Conservation (phyloP, 2,797 vertebrate species). For the Botia almorhae region DNA sequence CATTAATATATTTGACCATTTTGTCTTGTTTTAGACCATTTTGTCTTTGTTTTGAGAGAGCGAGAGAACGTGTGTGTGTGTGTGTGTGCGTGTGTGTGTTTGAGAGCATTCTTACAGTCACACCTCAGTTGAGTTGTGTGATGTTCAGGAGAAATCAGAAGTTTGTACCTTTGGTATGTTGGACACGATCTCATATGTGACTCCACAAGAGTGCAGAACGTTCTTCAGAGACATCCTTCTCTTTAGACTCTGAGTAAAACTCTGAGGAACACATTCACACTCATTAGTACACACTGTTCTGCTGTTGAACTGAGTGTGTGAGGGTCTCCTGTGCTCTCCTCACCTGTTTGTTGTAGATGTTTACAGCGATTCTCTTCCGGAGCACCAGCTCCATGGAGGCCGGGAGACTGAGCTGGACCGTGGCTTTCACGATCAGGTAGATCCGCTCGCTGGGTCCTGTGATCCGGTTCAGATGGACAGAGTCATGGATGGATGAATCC, state of each 20-base stretch:
- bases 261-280: constrained; percentile 74
- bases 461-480: constrained; percentile 90
- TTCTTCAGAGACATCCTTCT: constrained; percentile 96
- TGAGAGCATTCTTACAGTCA: background rate
- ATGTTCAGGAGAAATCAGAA: background rate
- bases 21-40: too few species aligned
- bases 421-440: constrained; percentile 94
- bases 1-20: too few species aligned
- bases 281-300: background rate
- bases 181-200: constrained; percentile 97
- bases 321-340: background rate
- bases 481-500: constrained; percentile 98
- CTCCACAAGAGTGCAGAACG: constrained; percentile 88
- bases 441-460: constrained; percentile 92
- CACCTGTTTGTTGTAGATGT: constrained; percentile 99
- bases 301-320: background rate
- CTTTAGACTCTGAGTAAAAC: constrained; percentile 98
- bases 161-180: constrained; percentile 95
- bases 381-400: constrained; percentile 94
- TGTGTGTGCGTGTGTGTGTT: background rate
- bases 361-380: constrained; percentile 94
- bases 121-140: background rate
- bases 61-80: constrained; percentile 10
- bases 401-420: constrained; percentile 95
- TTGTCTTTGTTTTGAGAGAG: background rate